Base-by-base conservation (phyloP, 2,797 vertebrate species). In the Lepidocolaptes lacrymiger region DNA sequence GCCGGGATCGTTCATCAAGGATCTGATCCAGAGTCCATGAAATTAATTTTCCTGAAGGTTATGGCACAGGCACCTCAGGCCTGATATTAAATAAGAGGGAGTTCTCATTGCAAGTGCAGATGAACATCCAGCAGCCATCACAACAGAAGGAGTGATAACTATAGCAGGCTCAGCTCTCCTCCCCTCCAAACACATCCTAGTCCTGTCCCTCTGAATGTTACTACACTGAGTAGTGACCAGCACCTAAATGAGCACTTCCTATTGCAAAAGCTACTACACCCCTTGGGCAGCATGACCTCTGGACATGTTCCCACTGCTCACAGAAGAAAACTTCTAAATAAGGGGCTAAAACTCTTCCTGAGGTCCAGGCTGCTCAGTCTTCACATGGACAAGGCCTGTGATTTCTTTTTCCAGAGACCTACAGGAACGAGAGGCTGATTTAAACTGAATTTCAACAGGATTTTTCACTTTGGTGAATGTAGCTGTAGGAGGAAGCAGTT, bases 231-330 rank as follows among this genome's bases (percentile, higher is more conserved):
- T 5, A 34, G n/a, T 1, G 7, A 10, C 62, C 83, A 80, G 80
- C 58, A 36, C 77, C 58, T 49, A 14, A 49, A 30, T 2, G 0
- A 36, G 49, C 58, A 23, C 49, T 26, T n/a, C n/a, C 21, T 9
- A 1, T 3, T 6, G 20, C 39, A 34, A 11, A 7, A 23, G 19
- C 49, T 21, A 4, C 72, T 20, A 10, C 30, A 14, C 2, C 10
- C 34, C 39, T 19, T 0, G 1, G 17, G 18, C 3, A 61, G 74
- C 37, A 36, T 10, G 30, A 4, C 2, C 54, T 2, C 7, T 32
- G n/a, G 6, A 2, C 39, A 1, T 0, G 7, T 7, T 79, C 51
- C 37, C 37, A 10, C 46, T 46, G 28, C 1, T 44, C 64, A 4
- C 24, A 6, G 10, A 0, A n/a, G 41, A 26, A 48, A 89, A 72